Evolutionary conservation across 2,113 vertebrate species (phyloP).

Genomic region (Ciconia maguari): DNA sequence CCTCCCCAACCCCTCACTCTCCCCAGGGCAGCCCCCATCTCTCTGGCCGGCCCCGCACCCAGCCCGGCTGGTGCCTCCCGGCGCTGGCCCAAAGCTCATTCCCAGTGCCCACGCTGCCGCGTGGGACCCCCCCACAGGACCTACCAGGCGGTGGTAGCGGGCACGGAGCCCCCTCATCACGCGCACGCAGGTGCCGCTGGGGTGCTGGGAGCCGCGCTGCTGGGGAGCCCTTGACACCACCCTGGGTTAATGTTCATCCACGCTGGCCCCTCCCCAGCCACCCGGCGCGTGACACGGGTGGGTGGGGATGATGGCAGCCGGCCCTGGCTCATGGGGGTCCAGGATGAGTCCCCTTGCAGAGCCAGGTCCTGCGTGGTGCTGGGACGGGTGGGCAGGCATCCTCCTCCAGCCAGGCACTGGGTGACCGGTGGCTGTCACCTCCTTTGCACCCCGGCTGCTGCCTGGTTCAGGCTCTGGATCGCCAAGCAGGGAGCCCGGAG

Average conservation of each 20-base stretch:
- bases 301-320: background rate
- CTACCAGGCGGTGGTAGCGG: slow-evolving; percentile 12
- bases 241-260: background rate
- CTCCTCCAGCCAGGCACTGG: fast-evolving
- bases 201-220: background rate
- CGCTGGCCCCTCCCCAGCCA: background rate
- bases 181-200: fast-evolving
- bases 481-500: fast-evolving
- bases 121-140: background rate
- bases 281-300: fast-evolving
- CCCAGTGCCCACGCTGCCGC: fast-evolving
- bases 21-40: background rate
- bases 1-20: background rate
- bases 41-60: fast-evolving
- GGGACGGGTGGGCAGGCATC: fast-evolving
- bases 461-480: no score
- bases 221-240: fast-evolving
- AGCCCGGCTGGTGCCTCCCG: background rate
- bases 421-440: no score
- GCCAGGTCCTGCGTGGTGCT: background rate
- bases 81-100: fast-evolving
- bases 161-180: background rate
- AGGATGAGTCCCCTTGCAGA: background rate
- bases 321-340: background rate
- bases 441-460: fast-evolving